These are phyloP conservation scores for Melipona beecheii DNA, from an alignment of 2,888 invertebrate genomes.

Conservation along the genomic window DNA sequence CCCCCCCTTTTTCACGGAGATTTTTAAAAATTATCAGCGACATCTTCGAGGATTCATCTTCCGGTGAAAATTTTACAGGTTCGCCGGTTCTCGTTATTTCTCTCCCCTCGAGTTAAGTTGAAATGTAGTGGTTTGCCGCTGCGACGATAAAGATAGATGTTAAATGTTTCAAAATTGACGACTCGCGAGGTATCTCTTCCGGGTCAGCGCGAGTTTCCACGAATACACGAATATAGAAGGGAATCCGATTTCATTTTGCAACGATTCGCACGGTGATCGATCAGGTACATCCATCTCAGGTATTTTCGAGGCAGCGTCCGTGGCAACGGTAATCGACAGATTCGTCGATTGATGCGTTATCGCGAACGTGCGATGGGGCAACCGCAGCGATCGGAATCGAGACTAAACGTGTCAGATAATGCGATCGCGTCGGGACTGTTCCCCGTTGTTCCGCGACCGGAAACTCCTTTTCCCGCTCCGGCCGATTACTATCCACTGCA, in stretches of 20 bases:
- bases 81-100: no score
- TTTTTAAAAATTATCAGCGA: no score
- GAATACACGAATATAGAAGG: not conserved
- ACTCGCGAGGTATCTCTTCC: not conserved
- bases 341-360: constrained; percentile 4
- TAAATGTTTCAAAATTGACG: not conserved
- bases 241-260: not conserved
- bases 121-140: not conserved
- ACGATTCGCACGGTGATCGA: constrained; percentile 20
- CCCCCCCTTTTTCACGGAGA: no score
- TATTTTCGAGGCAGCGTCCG: not conserved
- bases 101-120: no score
- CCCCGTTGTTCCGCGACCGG: constrained; percentile 32
- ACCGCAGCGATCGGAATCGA: not conserved
- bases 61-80: no score
- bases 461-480: constrained; percentile 24
- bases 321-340: constrained; percentile 3
- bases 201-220: not conserved
- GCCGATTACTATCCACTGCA: constrained; percentile 27
- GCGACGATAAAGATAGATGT: not conserved
- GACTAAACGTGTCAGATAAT: constrained; percentile 39
- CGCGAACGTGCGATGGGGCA: constrained; percentile 1
- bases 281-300: not conserved
- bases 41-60: no score
- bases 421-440: constrained; percentile 5